Percentiles rank a stretch among this genome's conserved stretches.
These are phyloP conservation scores for Xylocopa sonorina DNA, from an alignment of 1,140 invertebrate genomes.

Conservation along the genomic window DNA sequence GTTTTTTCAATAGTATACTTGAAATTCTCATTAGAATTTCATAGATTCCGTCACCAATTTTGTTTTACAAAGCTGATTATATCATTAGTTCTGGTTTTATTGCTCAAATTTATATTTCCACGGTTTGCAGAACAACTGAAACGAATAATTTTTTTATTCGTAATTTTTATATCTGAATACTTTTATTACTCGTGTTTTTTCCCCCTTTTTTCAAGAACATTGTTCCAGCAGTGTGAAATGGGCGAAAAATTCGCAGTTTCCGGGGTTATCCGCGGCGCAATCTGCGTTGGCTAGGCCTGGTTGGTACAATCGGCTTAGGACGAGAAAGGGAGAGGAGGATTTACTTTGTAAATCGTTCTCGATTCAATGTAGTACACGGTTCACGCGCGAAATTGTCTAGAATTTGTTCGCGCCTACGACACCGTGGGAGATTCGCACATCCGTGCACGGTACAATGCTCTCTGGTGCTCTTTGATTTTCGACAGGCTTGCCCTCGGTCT, in stretches of 20 bases:
- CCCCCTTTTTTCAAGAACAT: too few relatives aligned
- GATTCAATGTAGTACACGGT: conserved; percentile 19
- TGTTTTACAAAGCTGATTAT: too few relatives aligned
- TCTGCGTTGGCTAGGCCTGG: background rate
- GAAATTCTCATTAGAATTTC: too few relatives aligned
- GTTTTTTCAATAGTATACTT: too few relatives aligned
- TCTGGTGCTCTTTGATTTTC: conserved; percentile 2
- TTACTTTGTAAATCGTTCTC: conserved; percentile 14
- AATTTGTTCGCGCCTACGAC: conserved; percentile 20
- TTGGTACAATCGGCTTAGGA: background rate
- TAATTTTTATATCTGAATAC: too few relatives aligned
- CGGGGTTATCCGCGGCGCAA: background rate
- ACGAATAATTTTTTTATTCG: too few relatives aligned
- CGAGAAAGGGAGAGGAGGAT: background rate
- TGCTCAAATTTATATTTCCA: too few relatives aligned
- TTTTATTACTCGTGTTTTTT: background rate
- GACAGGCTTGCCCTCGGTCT: conserved; percentile 1
- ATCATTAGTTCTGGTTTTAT: too few relatives aligned
- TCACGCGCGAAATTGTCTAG: conserved; percentile 1
- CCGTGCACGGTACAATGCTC: background rate
- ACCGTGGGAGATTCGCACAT: background rate
- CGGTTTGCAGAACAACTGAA: too few relatives aligned
- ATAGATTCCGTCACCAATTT: too few relatives aligned
- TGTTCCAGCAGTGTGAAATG: background rate
- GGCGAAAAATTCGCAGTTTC: background rate